phyloP scores from a whole-genome alignment of 92 coral and sea anemone genomes.

The Zoanthus gigantus region DNA sequence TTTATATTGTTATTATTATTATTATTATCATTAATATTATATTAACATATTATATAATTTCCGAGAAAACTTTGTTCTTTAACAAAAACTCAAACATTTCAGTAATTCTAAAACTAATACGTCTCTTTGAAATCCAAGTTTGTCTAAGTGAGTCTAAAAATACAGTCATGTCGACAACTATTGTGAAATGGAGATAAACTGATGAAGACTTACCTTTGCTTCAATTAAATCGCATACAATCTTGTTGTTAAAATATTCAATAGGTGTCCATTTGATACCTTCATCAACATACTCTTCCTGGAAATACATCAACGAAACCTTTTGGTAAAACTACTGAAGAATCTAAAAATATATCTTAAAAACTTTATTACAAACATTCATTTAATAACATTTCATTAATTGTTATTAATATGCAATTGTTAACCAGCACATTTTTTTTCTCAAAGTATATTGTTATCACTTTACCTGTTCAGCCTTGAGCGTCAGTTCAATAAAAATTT shows the following conservation, averaged over 20 bases:
- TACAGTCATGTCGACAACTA: neutral
- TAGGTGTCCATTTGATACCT: slow-evolving; percentile 96
- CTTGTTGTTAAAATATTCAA: slow-evolving; percentile 99
- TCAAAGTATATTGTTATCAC: neutral
- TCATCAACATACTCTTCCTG: slow-evolving; percentile 99
- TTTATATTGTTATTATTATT: too few relatives aligned
- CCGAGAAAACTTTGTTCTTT: too few relatives aligned
- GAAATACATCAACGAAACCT: neutral
- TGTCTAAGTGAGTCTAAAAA: neutral
- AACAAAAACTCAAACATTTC: too few relatives aligned
- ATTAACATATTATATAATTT: too few relatives aligned
- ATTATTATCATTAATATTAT: too few relatives aligned
- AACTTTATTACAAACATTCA: neutral
- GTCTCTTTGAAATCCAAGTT: neutral
- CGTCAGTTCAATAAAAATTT: slow-evolving; percentile 97
- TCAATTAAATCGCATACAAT: slow-evolving; percentile 99
- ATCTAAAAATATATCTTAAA: neutral
- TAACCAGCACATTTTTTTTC: neutral
- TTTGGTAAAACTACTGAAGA: neutral
- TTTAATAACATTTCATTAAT: too few relatives aligned
- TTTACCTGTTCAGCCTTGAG: slow-evolving; percentile 96
- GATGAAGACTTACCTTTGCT: slow-evolving; percentile 74
- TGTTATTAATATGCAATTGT: too few relatives aligned
- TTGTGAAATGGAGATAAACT: neutral
- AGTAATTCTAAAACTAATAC: too few relatives aligned